Percentiles rank a stretch among this genome's conserved stretches.
phyloP scores from a whole-genome alignment of 2,113 vertebrate species.

The Bos javanicus region DNA sequence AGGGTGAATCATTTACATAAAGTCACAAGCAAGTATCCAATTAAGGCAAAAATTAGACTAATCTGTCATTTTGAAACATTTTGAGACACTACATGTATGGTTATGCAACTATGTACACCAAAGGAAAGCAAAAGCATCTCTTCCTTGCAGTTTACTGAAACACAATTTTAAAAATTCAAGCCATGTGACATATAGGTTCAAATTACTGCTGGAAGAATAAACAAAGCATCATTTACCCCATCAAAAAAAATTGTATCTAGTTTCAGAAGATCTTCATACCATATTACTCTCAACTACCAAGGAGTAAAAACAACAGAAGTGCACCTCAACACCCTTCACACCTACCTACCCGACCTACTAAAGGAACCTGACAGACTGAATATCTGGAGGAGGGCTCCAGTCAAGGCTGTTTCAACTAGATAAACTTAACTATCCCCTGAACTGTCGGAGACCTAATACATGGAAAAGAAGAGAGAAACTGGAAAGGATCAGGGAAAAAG shows the following conservation, averaged over 20 bases:
- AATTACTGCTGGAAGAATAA: neutral
- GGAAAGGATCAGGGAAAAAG: neutral
- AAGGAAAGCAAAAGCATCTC: neutral
- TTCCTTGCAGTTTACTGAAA: slow-evolving; percentile 13
- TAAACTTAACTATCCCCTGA: neutral
- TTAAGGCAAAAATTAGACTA: slow-evolving; percentile 10
- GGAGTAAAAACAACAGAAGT: neutral
- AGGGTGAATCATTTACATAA: neutral
- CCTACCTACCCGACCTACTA: neutral
- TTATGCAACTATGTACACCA: neutral
- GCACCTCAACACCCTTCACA: neutral
- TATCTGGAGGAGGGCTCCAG: neutral
- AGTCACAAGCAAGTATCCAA: slow-evolving; percentile 5
- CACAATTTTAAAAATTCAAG: neutral
- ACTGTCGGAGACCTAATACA: neutral
- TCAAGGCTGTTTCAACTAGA: neutral
- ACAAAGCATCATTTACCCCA: neutral
- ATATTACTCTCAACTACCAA: neutral
- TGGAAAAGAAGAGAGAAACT: neutral
- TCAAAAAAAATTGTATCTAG: neutral
- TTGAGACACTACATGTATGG: neutral
- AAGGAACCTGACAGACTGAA: neutral
- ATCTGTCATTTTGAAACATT: neutral
- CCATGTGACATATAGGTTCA: neutral
- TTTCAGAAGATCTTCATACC: neutral